Evolutionary conservation across 64 coral and sea anemone genomes (phyloP).

Genomic region (Astreopora myriophthalma): DNA sequence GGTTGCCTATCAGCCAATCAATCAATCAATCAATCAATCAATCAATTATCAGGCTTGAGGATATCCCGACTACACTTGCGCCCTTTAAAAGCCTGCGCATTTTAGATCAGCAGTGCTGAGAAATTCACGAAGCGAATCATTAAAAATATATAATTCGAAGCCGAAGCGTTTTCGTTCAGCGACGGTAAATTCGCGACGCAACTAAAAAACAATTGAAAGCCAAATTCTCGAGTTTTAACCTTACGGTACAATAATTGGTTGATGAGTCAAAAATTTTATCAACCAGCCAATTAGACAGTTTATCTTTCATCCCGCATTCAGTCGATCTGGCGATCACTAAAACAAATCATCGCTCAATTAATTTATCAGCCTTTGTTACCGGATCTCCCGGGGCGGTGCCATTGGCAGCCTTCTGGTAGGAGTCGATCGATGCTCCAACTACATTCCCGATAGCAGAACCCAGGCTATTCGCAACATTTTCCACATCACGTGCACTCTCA

Average conservation of each 20-base stretch:
- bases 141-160: too few species aligned
- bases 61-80: too few species aligned
- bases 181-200: too few species aligned
- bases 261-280: background rate
- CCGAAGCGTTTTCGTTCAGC: too few species aligned
- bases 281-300: background rate
- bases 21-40: too few species aligned
- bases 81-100: too few species aligned
- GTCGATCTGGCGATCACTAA: background rate
- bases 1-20: background rate
- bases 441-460: slow-evolving; percentile 69
- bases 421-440: slow-evolving; percentile 55
- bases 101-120: too few species aligned
- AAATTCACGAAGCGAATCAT: too few species aligned
- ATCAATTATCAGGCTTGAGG: background rate
- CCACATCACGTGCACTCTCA: slow-evolving; percentile 57
- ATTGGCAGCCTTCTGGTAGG: slow-evolving; percentile 57
- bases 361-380: background rate
- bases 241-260: too few species aligned
- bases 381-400: slow-evolving; percentile 50
- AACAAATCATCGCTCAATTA: background rate
- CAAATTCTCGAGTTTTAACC: too few species aligned
- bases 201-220: too few species aligned
- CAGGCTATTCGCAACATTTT: slow-evolving; percentile 64
- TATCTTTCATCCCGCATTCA: background rate